These are phyloP conservation scores for Podotricha telesiphe DNA, from an alignment of 2,888 invertebrate genomes.

Conservation along the genomic window DNA sequence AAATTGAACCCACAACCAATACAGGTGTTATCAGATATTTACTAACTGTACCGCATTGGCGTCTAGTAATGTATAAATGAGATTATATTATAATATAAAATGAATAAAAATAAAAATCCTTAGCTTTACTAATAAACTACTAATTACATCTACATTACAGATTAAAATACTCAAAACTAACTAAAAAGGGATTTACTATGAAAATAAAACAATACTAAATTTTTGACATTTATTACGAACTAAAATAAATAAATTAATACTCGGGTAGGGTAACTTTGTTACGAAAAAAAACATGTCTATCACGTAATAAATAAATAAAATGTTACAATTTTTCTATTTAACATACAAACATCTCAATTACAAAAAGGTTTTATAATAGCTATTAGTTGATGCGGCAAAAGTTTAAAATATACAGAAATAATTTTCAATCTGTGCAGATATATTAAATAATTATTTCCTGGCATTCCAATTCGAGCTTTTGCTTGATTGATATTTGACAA, in stretches of 20 bases:
- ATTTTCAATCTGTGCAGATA: not conserved
- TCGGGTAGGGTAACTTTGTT: slow-evolving; percentile 33
- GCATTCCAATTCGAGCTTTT: not conserved
- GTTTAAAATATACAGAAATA: not conserved
- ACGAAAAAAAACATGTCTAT: slow-evolving; percentile 13
- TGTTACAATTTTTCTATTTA: slow-evolving; percentile 10
- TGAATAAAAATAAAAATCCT: too few relatives aligned
- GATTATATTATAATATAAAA: not conserved
- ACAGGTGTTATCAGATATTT: too few relatives aligned
- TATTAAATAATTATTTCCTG: not conserved
- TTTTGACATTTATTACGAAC: slow-evolving; percentile 44
- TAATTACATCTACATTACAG: not conserved
- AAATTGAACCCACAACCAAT: too few relatives aligned
- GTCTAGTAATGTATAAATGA: not conserved
- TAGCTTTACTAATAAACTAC: too few relatives aligned
- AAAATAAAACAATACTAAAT: slow-evolving; percentile 43
- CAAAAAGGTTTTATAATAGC: not conserved
- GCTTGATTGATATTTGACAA: slow-evolving; percentile 3
- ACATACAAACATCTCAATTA: not conserved
- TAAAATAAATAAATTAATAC: slow-evolving; percentile 47
- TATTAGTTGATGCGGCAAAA: not conserved
- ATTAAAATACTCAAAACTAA: not conserved
- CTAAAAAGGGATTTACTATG: not conserved
- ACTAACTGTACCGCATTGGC: too few relatives aligned
- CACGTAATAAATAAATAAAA: slow-evolving; percentile 11